phyloP scores from a whole-genome alignment of 2,888 invertebrate species.

The Orchesellides sinensis region DNA sequence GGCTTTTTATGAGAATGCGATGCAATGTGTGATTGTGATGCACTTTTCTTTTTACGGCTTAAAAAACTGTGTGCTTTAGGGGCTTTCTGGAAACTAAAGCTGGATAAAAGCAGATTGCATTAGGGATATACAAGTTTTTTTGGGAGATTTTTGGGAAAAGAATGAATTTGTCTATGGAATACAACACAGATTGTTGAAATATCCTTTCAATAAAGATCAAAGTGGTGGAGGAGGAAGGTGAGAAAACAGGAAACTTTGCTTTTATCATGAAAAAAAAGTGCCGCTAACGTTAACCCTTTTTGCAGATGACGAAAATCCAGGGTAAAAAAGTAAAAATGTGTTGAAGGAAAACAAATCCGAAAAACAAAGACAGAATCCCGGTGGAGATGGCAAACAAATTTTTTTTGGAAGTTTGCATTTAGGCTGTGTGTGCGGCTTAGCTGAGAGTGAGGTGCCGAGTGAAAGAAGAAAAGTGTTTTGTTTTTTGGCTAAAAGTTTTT shows the following conservation, averaged over 20 bases:
- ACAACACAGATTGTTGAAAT: not conserved
- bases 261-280: not conserved
- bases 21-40: too few species aligned
- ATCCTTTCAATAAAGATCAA: not conserved
- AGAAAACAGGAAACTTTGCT: not conserved
- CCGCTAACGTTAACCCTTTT: not conserved
- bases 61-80: not conserved
- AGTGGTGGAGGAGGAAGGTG: not conserved
- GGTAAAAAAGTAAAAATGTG: not conserved
- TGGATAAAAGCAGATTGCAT: not conserved
- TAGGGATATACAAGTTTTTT: not conserved
- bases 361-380: too few species aligned
- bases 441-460: not conserved
- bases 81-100: not conserved
- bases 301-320: too few species aligned
- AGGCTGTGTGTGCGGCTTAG: not conserved
- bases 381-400: too few species aligned
- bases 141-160: not conserved
- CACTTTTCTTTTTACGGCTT: not conserved
- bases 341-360: not conserved
- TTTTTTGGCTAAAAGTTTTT: not conserved
- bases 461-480: not conserved
- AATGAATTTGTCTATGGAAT: not conserved
- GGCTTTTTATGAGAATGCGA: too few species aligned
- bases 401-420: too few species aligned